Percentiles rank a stretch among this genome's conserved stretches.
Conservation (phyloP, 2,113 vertebrate genomes). For the Donacobius atricapilla region DNA sequence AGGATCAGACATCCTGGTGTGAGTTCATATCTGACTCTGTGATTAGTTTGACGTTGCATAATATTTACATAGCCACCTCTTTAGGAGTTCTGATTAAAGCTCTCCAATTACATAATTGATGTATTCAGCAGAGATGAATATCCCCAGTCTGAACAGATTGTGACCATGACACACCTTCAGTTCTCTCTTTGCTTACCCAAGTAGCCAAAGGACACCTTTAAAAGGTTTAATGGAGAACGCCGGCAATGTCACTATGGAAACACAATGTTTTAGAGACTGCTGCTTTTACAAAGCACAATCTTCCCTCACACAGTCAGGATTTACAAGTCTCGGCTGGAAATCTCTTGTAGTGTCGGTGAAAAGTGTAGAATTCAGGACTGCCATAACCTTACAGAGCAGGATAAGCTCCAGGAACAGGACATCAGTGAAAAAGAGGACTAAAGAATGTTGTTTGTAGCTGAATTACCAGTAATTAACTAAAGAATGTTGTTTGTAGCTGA, state of each 20-base stretch:
- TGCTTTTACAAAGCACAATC: not conserved
- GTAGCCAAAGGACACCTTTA: not conserved
- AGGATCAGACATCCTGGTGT: conserved; percentile 12
- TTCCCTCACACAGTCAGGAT: not conserved
- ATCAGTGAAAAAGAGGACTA: not conserved
- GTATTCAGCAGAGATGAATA: not conserved
- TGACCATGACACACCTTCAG: not conserved
- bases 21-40: conserved; percentile 16
- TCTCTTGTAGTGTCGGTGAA: not conserved
- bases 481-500: not conserved
- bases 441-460: not conserved
- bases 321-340: not conserved
- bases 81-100: not conserved
- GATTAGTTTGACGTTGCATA: not conserved
- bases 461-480: not conserved
- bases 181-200: not conserved
- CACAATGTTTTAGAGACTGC: not conserved
- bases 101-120: not conserved
- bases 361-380: not conserved
- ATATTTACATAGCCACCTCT: conserved; percentile 7
- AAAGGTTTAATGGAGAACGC: not conserved
- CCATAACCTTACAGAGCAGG: not conserved
- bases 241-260: conserved; percentile 5
- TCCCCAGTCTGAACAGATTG: not conserved
- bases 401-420: not conserved